Conservation (phyloP, 2,113 vertebrate genomes). For the Brachyistius frenatus region DNA sequence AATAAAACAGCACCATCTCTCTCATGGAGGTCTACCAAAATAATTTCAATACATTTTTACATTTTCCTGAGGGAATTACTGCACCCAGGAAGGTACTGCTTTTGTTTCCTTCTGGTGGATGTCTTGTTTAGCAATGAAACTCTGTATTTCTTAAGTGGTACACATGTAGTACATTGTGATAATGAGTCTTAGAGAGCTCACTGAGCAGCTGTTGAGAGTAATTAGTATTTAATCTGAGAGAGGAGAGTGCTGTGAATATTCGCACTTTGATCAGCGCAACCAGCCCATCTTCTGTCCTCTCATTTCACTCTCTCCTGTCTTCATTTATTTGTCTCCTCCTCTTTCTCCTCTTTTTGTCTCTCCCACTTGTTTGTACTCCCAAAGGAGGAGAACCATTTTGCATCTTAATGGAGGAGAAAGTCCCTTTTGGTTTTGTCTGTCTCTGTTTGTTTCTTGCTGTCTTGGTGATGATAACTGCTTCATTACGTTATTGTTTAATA, state of each 20-base stretch:
- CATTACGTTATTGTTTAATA: slow-evolving; percentile 45
- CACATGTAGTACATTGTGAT: slow-evolving; percentile 77
- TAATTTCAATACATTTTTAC: slow-evolving; percentile 28
- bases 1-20: slow-evolving; percentile 3
- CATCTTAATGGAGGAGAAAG: slow-evolving; percentile 58
- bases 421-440: slow-evolving; percentile 2
- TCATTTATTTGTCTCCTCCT: slow-evolving; percentile 64
- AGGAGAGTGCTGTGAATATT: slow-evolving; percentile 76
- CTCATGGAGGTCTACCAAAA: slow-evolving; percentile 2
- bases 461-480: slow-evolving; percentile 31
- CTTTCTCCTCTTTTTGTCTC: slow-evolving; percentile 19
- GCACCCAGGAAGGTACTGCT: slow-evolving; percentile 22
- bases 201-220: slow-evolving; percentile 80
- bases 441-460: slow-evolving; percentile 6
- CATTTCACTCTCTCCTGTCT: slow-evolving; percentile 53
- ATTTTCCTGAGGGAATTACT: slow-evolving; percentile 29
- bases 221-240: slow-evolving; percentile 79
- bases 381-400: slow-evolving; percentile 56
- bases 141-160: slow-evolving; percentile 70
- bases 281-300: slow-evolving; percentile 66
- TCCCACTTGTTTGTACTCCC: slow-evolving; percentile 56
- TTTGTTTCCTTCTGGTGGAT: slow-evolving; percentile 54
- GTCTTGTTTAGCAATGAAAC: slow-evolving; percentile 50
- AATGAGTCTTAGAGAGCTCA: slow-evolving; percentile 76
- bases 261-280: slow-evolving; percentile 75